Evolutionary conservation across 2,888 invertebrate genomes (phyloP), one percentile per base, ranked within the genome.

Genomic region (Taphrorychus bicolor): DNA sequence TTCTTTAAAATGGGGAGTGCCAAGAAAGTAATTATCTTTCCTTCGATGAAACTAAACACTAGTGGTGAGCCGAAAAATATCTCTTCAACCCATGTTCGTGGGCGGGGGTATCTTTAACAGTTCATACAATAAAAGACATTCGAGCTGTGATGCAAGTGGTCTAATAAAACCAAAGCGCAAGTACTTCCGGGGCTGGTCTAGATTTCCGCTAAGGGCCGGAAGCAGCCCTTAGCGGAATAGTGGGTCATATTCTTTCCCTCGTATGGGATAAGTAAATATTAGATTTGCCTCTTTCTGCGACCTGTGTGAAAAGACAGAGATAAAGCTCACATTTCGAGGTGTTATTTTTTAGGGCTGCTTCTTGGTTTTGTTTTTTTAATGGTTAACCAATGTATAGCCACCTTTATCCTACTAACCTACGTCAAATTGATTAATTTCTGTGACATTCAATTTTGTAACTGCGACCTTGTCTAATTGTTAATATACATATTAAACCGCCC

Each of bases 141-240:
- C 64, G 59, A 63, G 62, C 23, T 45, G 51, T 57, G 45, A 45
- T 65, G 61, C 69, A 69, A 69, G 65, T 69, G 65, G 61, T 65
- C 53, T 60, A 69, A 61, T 69, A 60, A 69, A 69, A 69, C 70
- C 73, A 76, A 77, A 74, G 76, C 73, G 72, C 73, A 74, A 75
- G 74, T 73, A 75, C 73, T 74, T 74, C 74, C 73, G 70, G 74
- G 72, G 72, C 70, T 70, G 74, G 62, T 54, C 71, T 72, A 73
- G 73, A 74, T 74, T 73, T 75, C 74, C 42, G 74, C 74, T 73
- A 74, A 74, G 14, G 75, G 65, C 74, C 72, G 75, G 74, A 75
- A 74, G 71, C 62, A 71, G 71, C 73, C 73, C 72, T 70, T 58
- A 57, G 48, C 48, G 40, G 51, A 75, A 74, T 74, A 73, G 71